Base-by-base conservation (phyloP, 2,113 vertebrate genomes). In the Laticauda colubrina region DNA sequence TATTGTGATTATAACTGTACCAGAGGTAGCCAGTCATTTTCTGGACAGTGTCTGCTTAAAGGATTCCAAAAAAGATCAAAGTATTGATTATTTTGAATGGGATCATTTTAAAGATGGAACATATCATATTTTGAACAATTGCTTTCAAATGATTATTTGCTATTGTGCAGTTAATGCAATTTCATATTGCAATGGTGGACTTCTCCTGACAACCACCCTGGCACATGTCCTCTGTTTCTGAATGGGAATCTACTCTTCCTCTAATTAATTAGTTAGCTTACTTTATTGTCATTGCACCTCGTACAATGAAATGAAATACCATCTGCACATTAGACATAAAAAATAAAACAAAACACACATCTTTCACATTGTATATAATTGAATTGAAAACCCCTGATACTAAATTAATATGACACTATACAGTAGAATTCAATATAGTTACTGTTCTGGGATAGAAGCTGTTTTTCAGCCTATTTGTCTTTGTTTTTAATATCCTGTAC, bases 111-210 rank as follows among this genome's bases (percentile, higher is more conserved):
- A 51, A 94, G 56, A 34, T 75, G 18, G 92, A 43, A 18, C 94
- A 91, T 39, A 87, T 2, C 0, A 4, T 88, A 43, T 24, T 9
- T 29, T 95, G 91, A 85, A 5, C 48, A 94, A 43, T 29, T 92
- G 21, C 75, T 92, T 89, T 45, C 92, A 85, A 91, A 45, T 53
- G 93, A 94, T 55, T 2, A 90, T 0, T 0, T 90, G 92, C 55
- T 90, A 26, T 59, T 45, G n/a, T 21, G 55, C 26, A 20, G 90
- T 90, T 90, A 91, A 89, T 14, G 81, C 85, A 64, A 75, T 23
- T 85, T 95, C 86, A 90, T 69, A 89, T 45, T 90, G 6, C 59
- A 95, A 86, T 94, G 95, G 85, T 86, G 45, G 1, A 92, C 87
- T 89, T 91, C 90, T 51, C 15, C 45, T 23, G 93, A 64, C n/a